Evolutionary conservation across 2,888 invertebrate genomes (phyloP), one percentile per base, ranked within the genome.

Genomic region (Agrochola lota): DNA sequence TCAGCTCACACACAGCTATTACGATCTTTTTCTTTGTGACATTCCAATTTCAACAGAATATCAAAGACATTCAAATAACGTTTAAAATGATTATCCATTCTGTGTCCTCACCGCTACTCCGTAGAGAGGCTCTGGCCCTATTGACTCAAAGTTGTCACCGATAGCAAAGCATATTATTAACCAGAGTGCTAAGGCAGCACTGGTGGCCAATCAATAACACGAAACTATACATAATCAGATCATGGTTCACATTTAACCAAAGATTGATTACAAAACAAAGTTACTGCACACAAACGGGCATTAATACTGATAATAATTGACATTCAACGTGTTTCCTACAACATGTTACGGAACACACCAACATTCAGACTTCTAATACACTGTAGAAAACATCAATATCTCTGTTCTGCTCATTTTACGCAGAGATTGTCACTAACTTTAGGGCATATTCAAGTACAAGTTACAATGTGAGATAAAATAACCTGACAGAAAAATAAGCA

Each of bases 271-370:
- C 55, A 81, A 87, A 85, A 74, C 60, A 77, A 87, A 85, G 85
- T 91, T 89, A 90, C 86, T 90, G 77, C 80, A 84, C 78, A 66
- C 70, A 83, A 83, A 87, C 30, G 91, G 91, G 91, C 91, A 92
- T 90, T 91, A 91, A 81, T 86, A 84, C 66, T 80, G 73, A 81
- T 77, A 69, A 81, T 69, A 69, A 81, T 67, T 81, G 69, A 78
- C 35, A 59, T 60, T 70, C 77, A 43, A 71, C 46, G 35, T 49
- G 69, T 71, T 75, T 72, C 59, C 59, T 57, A 40, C 35, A 46
- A 64, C 76, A 77, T 7, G 74, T 35, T 40, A 40, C 2, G 62
- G 67, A 77, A 72, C 66, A 67, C 62, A 64, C 55, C 26, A 8
- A 71, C 74, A 62, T 57, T 46, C 55, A 70, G 59, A 77, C 67